These are phyloP conservation scores for Saccostrea cuccullata DNA, from an alignment of 1,140 invertebrate genomes.

Conservation along the genomic window DNA sequence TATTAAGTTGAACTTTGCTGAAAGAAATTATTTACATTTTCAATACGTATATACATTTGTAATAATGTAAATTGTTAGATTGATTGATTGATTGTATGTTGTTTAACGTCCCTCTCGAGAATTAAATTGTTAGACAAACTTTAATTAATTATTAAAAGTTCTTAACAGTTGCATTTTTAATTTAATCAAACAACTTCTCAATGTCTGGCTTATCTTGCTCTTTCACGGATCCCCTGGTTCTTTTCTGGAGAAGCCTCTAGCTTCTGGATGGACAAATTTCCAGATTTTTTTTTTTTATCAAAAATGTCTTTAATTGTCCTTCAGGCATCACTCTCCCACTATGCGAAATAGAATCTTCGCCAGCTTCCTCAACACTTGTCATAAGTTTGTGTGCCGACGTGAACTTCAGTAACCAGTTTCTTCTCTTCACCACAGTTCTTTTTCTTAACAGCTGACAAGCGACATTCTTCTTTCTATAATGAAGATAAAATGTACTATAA, in stretches of 20 bases:
- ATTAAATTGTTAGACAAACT: not conserved
- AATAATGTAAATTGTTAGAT: not conserved
- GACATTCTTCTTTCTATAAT: conserved; percentile 1
- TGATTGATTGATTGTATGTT: too few relatives aligned
- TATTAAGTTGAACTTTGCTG: not conserved
- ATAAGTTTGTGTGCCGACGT: not conserved
- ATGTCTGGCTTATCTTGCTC: not conserved
- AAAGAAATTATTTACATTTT: not conserved
- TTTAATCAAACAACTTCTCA: not conserved
- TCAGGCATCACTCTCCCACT: not conserved
- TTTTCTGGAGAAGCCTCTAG: not conserved
- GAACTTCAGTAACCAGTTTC: not conserved
- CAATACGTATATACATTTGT: not conserved
- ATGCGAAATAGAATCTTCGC: not conserved
- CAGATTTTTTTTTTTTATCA: not conserved
- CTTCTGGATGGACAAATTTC: conserved; percentile 13
- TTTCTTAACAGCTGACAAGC: not conserved
- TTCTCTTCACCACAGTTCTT: conserved; percentile 19
- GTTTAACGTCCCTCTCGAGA: too few relatives aligned
- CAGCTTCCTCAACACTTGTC: not conserved
- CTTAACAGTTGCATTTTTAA: not conserved
- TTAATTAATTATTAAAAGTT: not conserved
- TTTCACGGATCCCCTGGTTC: conserved; percentile 2
- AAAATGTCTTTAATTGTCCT: not conserved
- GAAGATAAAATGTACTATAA: too few relatives aligned